Base-by-base conservation (phyloP, 2,888 invertebrate species). In the Idaea straminata region DNA sequence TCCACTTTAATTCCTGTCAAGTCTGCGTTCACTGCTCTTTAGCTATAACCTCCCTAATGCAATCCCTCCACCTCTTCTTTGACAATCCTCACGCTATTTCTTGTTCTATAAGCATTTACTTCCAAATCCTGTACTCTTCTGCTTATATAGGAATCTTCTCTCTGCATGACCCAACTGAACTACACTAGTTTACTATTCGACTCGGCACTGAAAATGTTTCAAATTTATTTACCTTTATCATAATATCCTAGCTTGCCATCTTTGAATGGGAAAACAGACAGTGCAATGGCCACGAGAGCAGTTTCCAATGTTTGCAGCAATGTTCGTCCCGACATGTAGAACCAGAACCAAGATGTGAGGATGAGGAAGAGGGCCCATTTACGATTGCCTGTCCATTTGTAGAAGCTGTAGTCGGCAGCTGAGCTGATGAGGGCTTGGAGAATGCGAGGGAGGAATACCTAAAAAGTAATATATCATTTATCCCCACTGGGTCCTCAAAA, bases 221-320 rank as follows among this genome's bases (percentile, higher is more conserved):
- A 5, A 2, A 4, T 15, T 0, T 15, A 58, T 13, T 63, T 69
- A 91, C 91, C 92, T 83, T 85, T 79, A 64, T 88, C 84, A 75
- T 87, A 88, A 71, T 85, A 83, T n/a, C 85, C 79, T 58, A 80
- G 72, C 62, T 74, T 90, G 73, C 95, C 95, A 93, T 74, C 82
- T 63, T 92, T 86, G 86, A 94, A 95, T 0, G 97, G 97, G 82
- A 95, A 97, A 75, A 95, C 93, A 61, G 96, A 96, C 16, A 99
- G 84, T 0, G 96, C 98, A 71, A 98, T 95, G 0, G 95, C 95
- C 2, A 97, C 96, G 35, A 99, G 86, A 0, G 96, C 94, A 38
- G 97, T 96, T 91, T 99, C 99, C 71, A 97, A 87, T 0, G 96
- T 96, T 83, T 99, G 99, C 57, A 96, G 94, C 62, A 99, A 83